A percentile compares a stretch with the other conserved stretches of the same genome.
Conservation (phyloP, 2,888 invertebrate genomes). For the Sceliomorpha sp. region DNA sequence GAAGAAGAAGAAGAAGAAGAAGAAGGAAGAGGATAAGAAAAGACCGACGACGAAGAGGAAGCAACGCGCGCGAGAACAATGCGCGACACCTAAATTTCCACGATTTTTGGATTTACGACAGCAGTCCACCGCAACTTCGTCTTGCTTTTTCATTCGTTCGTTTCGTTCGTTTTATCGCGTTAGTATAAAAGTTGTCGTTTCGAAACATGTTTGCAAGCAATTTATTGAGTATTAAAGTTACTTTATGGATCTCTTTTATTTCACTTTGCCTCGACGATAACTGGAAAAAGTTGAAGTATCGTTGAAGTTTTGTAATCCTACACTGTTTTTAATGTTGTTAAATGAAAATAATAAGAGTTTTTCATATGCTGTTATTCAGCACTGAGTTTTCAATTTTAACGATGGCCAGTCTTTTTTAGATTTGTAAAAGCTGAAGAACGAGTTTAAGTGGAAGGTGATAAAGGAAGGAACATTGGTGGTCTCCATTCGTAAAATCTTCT, state of each 20-base stretch:
- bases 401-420: no score
- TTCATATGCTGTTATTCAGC: no score
- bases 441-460: no score
- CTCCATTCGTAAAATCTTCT: no score
- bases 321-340: no score
- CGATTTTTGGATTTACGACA: no score
- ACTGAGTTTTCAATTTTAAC: no score
- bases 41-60: not conserved
- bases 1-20: not conserved
- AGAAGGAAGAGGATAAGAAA: not conserved
- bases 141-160: not conserved
- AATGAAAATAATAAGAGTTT: no score
- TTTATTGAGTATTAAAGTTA: constrained; percentile 1
- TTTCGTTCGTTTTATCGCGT: not conserved
- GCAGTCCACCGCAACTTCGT: not conserved
- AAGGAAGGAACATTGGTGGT: no score
- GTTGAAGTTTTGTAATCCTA: no score
- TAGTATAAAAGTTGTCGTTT: not conserved
- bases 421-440: no score
- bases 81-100: no score
- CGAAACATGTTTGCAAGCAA: not conserved
- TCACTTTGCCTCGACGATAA: constrained; percentile 1
- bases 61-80: not conserved
- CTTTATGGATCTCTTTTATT: not conserved
- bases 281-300: constrained; percentile 1